These are phyloP conservation scores for Catostylus mosaicus DNA, from an alignment of 30 jellyfish, hydroid and myxozoan genomes.

Conservation along the genomic window DNA sequence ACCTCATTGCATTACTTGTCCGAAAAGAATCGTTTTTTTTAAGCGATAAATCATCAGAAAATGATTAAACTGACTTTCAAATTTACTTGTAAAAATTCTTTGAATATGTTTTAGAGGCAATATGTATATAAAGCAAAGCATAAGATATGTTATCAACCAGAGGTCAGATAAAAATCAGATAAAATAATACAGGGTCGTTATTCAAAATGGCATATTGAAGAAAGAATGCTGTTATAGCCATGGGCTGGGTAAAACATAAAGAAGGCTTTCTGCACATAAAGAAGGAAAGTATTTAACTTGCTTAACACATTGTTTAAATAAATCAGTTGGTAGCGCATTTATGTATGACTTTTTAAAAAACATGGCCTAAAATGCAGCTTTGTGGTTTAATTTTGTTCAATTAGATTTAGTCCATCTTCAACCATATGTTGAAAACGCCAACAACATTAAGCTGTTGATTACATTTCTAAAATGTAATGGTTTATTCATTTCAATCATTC, in stretches of 20 bases:
- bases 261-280: background rate
- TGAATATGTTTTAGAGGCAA: too few relatives aligned
- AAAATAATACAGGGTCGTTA: too few relatives aligned
- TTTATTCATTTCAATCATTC: background rate
- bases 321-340: background rate
- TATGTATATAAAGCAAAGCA: too few relatives aligned
- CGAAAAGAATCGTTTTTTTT: too few relatives aligned
- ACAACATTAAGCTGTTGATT: background rate
- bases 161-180: too few relatives aligned
- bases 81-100: too few relatives aligned
- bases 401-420: background rate
- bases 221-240: background rate
- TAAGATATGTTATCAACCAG: too few relatives aligned
- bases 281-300: background rate
- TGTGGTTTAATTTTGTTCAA: background rate
- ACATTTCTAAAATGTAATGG: background rate
- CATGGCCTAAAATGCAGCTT: background rate
- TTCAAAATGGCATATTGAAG: background rate
- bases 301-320: background rate
- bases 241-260: background rate
- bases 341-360: background rate
- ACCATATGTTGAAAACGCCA: conserved; percentile 7
- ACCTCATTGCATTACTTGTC: too few relatives aligned
- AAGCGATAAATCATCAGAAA: too few relatives aligned
- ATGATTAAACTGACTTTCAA: too few relatives aligned